Evolutionary conservation across 2,888 invertebrate genomes (phyloP).

Genomic region (Limnephilus auricula): DNA sequence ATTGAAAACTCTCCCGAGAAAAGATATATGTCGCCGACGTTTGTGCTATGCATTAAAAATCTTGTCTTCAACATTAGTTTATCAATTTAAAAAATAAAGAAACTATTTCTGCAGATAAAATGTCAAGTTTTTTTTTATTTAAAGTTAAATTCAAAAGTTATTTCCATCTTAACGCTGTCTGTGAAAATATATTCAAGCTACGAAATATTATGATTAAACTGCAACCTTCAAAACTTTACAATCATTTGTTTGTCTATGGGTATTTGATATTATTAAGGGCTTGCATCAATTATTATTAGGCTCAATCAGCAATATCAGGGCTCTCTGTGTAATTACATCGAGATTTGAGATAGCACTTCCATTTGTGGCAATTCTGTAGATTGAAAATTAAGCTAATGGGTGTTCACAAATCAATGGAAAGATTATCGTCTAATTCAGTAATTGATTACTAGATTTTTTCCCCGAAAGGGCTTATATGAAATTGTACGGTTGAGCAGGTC

Average conservation of each 20-base stretch:
- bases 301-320: background rate
- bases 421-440: background rate
- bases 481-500: background rate
- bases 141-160: background rate
- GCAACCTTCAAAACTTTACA: background rate
- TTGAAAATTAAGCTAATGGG: background rate
- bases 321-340: background rate
- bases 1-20: no score
- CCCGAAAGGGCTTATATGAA: background rate
- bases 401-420: background rate
- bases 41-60: no score
- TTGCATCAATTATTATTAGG: slow-evolving; percentile 15
- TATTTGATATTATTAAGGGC: background rate
- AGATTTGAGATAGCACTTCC: background rate
- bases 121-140: no score
- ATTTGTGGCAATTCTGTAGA: background rate
- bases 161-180: background rate
- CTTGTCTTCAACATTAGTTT: no score
- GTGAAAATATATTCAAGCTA: background rate
- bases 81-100: no score
- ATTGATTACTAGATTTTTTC: background rate
- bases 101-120: no score
- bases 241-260: background rate
- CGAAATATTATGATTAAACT: background rate
- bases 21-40: no score